phyloP scores from a whole-genome alignment of 2,113 vertebrate genomes.

The Corydoras sp. region DNA sequence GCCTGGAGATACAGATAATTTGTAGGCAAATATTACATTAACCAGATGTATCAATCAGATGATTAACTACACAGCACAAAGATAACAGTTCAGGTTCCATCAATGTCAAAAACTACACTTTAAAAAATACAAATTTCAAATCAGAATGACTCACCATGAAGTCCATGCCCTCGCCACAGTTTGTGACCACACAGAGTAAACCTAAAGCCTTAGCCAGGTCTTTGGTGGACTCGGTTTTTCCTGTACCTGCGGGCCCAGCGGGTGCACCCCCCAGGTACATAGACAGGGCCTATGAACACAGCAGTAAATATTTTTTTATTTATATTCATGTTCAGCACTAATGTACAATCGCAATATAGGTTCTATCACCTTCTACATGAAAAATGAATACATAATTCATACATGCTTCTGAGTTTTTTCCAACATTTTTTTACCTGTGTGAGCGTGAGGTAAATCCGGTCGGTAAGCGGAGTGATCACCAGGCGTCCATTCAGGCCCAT shows the following conservation, averaged over 20 bases:
- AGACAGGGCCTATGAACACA: slow-evolving; percentile 77
- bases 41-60: too few species aligned
- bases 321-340: background rate
- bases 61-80: too few species aligned
- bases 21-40: too few species aligned
- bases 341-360: too few species aligned
- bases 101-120: too few species aligned
- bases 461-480: slow-evolving; percentile 93
- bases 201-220: slow-evolving; percentile 95
- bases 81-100: too few species aligned
- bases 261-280: slow-evolving; percentile 94
- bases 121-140: background rate
- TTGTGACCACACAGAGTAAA: slow-evolving; percentile 91
- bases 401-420: too few species aligned
- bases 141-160: slow-evolving; percentile 74
- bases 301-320: background rate
- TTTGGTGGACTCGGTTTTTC: slow-evolving; percentile 95
- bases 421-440: slow-evolving; percentile 75
- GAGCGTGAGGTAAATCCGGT: slow-evolving; percentile 92
- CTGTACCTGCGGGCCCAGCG: slow-evolving; percentile 92
- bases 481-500: slow-evolving; percentile 94
- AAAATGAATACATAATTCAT: too few species aligned
- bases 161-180: slow-evolving; percentile 98
- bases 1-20: slow-evolving; percentile 63
- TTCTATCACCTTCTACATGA: too few species aligned